Evolutionary conservation across 2,888 invertebrate species (phyloP), one percentile per base, ranked within the genome.

Genomic region (Drosophila meridionalis): DNA sequence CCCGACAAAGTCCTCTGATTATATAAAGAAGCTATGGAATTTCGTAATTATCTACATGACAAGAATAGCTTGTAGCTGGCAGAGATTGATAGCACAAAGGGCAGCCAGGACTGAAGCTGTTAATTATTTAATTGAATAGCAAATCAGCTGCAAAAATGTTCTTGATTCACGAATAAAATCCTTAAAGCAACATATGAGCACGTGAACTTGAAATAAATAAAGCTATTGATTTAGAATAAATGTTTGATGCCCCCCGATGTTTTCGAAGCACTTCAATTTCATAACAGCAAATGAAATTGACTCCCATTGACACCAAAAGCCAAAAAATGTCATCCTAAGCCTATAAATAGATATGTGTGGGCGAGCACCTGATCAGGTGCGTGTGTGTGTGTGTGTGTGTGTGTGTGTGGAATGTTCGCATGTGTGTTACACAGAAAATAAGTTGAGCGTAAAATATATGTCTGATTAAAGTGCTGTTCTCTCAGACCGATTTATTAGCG

Each of bases 41-140:
- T 42, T 43, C 50, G 53, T 69, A 52, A 68, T 73, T 64, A 78
- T 55, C 9, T 38, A 20, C 26, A 43, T 28, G 48, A 6, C 30
- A 36, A 1, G 14, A n/a, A 40, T 32, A 28, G 9, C 11, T 53
- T 61, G 58, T 32, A 26, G 11, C 20, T 60, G 69, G 58, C 63
- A 57, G 7, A 45, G 42, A 73, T 69, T 69, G 57, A 69, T 78
- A 11, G 32, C 9, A 26, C 0, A 32, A 30, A n/a, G 36, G n/a
- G 5, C 11, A 55, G 59, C 28, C 28, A 14, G 11, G 20, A 38
- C 34, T 2, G 32, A n/a, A 6, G n/a, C 20, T 50, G 14, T 42
- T 59, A 60, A 67, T 72, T 53, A 59, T 59, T 42, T n/a, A 45
- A 20, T 20, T 30, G 32, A 40, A 40, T 47, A 52, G 5, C 12